phyloP scores from a whole-genome alignment of 2,888 invertebrate species.

The Atherix ibis region DNA sequence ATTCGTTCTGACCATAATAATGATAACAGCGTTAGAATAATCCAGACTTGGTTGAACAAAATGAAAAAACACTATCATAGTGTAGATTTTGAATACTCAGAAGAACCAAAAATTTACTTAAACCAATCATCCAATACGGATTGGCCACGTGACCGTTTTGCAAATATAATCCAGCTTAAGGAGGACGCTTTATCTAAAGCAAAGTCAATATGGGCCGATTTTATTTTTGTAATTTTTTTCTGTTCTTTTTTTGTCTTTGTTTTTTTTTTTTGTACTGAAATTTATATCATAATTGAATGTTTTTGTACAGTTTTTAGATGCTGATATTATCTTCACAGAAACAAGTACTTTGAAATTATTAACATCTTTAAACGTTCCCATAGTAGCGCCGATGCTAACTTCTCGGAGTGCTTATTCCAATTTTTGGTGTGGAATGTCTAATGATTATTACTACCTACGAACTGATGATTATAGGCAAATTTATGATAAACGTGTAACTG shows the following conservation, averaged over 20 bases:
- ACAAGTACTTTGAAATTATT: constrained; percentile 44
- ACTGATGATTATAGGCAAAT: constrained; percentile 76
- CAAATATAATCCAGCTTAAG: constrained; percentile 61
- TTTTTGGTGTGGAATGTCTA: constrained; percentile 90
- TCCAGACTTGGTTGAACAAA: constrained; percentile 53
- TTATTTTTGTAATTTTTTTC: constrained; percentile 54
- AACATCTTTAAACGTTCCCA: constrained; percentile 42
- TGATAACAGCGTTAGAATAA: constrained; percentile 57
- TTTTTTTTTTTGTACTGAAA: background rate
- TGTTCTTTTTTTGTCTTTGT: no score
- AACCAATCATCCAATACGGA: constrained; percentile 50
- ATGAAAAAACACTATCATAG: constrained; percentile 53
- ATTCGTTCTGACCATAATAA: constrained; percentile 74
- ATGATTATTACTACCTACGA: constrained; percentile 65
- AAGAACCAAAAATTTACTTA: constrained; percentile 24
- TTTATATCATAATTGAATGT: background rate
- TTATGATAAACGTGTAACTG: constrained; percentile 46
- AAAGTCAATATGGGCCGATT: constrained; percentile 74
- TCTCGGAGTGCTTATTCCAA: constrained; percentile 85
- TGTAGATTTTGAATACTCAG: constrained; percentile 35
- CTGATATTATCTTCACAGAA: constrained; percentile 67
- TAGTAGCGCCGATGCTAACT: constrained; percentile 72
- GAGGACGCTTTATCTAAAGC: constrained; percentile 60
- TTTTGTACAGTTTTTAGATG: constrained; percentile 56
- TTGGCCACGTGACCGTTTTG: constrained; percentile 63